Evolutionary conservation across 1,140 invertebrate species (phyloP).

Genomic region (Schlechtendalia chinensis): DNA sequence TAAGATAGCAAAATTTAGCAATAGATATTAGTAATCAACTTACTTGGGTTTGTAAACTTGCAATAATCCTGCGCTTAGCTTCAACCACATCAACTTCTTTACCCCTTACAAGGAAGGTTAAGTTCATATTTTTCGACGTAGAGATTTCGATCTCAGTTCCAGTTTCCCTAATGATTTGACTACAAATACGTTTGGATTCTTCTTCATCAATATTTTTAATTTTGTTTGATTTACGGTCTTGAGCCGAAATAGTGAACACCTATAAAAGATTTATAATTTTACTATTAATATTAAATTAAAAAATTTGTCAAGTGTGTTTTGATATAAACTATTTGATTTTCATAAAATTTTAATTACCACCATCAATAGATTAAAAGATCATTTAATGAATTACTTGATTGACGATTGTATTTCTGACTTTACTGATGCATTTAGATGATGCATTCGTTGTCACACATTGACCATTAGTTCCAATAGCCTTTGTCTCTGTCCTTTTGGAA

Average conservation of each 20-base stretch:
- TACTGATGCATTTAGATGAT: constrained; percentile 28
- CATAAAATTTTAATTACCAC: too few relatives aligned
- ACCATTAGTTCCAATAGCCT: constrained; percentile 31
- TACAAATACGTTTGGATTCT: constrained; percentile 83
- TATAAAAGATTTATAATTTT: constrained; percentile 54
- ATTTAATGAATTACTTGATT: constrained; percentile 20
- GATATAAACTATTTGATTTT: background rate
- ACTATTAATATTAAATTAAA: background rate
- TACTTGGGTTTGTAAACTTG: constrained; percentile 88
- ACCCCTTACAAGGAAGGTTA: constrained; percentile 94
- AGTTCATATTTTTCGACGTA: constrained; percentile 88
- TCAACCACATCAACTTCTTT: constrained; percentile 84
- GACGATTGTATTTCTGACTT: constrained; percentile 23
- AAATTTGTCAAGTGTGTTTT: background rate
- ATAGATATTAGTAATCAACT: background rate
- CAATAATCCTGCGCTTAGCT: constrained; percentile 81
- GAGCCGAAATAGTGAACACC: constrained; percentile 84
- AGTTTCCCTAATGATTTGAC: constrained; percentile 85
- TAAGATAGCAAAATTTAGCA: too few relatives aligned
- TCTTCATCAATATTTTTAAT: constrained; percentile 87
- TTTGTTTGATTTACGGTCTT: constrained; percentile 83
- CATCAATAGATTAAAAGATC: too few relatives aligned
- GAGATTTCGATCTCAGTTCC: constrained; percentile 95
- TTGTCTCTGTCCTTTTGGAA: constrained; percentile 59
- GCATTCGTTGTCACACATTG: constrained; percentile 1